Evolutionary conservation across 2,888 invertebrate genomes (phyloP), one percentile per base, ranked within the genome.

Genomic region (Phorcus lineatus): DNA sequence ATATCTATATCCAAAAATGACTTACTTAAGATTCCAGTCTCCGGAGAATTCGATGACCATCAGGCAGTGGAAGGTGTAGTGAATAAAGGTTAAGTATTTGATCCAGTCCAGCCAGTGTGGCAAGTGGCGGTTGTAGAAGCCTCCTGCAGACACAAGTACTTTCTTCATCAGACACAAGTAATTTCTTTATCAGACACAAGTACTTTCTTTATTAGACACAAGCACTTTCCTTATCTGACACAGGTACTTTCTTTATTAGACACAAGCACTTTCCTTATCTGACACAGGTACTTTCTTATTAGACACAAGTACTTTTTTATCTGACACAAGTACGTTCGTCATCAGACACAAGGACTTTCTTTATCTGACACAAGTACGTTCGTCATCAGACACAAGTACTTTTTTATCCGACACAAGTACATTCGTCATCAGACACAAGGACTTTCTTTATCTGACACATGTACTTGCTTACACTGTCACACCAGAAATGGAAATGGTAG

Each of bases 81-180:
- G 80, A 0, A 88, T 80, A 76, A 89, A 88, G 17, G 88, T 87
- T n/a, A 89, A 62, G 79, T 88, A 88, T 77, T 88, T 88, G 11
- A 85, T 76, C 89, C 89, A 89, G 77, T 84, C 81, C 67, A 89
- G 70, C 89, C 89, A 89, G 54, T 79, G 74, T 11, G 88, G 89
- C 13, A 89, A 74, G 57, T 84, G 83, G 28, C 88, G 80, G 0
- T 87, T 87, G 80, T 85, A 89, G 80, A 89, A 87, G 17, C 89
- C 89, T 83, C 87, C 89, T 89, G 81, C 22, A 82, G 77, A 17
- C 36, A 36, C 36, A 36, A 36, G 4, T 4, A 4, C 36, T 4
- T 77, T 2, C 40, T 24, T 24, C 74, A 36, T 16, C 40, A 74
- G n/a, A n/a, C n/a, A 31, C 17, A 74, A 74, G 40, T 17, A n/a